Conservation (phyloP, 2,797 vertebrate genomes). For the Hydrocynus forskahlii region DNA sequence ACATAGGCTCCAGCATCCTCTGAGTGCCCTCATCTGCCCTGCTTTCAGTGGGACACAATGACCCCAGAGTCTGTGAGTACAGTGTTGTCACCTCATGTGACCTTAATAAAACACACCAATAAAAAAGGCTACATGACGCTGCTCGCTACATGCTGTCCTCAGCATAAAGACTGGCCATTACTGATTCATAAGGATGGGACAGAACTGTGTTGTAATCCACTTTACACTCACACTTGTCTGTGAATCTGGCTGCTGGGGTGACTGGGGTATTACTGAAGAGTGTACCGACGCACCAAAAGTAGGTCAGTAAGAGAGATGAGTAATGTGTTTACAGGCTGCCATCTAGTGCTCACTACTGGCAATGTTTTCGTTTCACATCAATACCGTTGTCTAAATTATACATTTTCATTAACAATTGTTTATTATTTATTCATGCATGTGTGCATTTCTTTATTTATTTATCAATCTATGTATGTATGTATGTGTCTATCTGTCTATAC, state of each 20-base stretch:
- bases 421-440: too few relatives aligned
- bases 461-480: too few relatives aligned
- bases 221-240: not conserved
- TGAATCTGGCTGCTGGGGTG: not conserved
- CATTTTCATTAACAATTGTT: too few relatives aligned
- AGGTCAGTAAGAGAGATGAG: conserved; percentile 20
- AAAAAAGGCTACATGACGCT: not conserved
- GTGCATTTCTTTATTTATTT: too few relatives aligned
- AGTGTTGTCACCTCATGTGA: conserved; percentile 18
- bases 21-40: not conserved
- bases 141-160: not conserved
- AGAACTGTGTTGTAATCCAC: not conserved
- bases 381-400: not conserved
- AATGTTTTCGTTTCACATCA: not conserved
- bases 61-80: not conserved
- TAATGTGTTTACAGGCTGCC: conserved; percentile 33
- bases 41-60: not conserved
- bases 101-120: conserved; percentile 5
- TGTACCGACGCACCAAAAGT: conserved; percentile 31
- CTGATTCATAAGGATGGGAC: not conserved
- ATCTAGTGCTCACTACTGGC: conserved; percentile 35
- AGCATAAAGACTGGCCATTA: not conserved
- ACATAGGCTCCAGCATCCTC: not conserved
- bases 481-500: too few relatives aligned
- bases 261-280: not conserved